Base-by-base conservation (phyloP, 2,113 vertebrate genomes). In the Glaucomys volans region DNA sequence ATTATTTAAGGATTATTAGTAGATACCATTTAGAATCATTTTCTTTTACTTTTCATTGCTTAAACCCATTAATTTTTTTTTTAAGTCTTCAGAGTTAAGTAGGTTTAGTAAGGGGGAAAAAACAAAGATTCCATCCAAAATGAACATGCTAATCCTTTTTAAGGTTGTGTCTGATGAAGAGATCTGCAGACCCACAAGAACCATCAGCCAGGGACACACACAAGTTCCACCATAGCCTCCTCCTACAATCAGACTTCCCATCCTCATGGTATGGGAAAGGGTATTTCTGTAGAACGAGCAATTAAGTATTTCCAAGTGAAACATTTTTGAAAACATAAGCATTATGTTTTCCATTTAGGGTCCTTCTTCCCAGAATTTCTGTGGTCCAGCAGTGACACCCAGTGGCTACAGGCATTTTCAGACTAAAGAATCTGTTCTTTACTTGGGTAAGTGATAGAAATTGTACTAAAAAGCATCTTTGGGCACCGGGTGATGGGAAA, bases 341-440 rank as follows among this genome's bases (percentile, higher is more conserved):
- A 35, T 17, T 69, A 83, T 37, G 79, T 66, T 96, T 96, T 96
- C 79, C 44, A 0, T 22, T 30, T 30, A 10, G 66, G 0, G 1
- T 8, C 7, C 0, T 0, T 26, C 11, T 42, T 24, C 10, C 37
- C 13, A 16, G 71, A 80, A 44, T 0, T 93, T 35, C 57, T 16
- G 37, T 37, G 95, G 96, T 98, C 75, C 94, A 92, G 87, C 96
- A 98, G 97, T 62, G 98, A 97, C 98, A 98, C 97, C 98, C 94
- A 96, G 98, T 98, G 98, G 98, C 77, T 28, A 72, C 10, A 67
- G 4, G 64, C 47, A 26, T 71, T 83, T 62, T 24, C 26, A 4
- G 32, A 57, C 32, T 30, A 35, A 54, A 59, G 50, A 77, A 50
- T n/a, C 10, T 64, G 42, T 10, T 0, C 7, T 87, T 81, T 9